These are phyloP conservation scores for Nesogale talazaci DNA, from an alignment of 2,113 vertebrate genomes.

Conservation along the genomic window DNA sequence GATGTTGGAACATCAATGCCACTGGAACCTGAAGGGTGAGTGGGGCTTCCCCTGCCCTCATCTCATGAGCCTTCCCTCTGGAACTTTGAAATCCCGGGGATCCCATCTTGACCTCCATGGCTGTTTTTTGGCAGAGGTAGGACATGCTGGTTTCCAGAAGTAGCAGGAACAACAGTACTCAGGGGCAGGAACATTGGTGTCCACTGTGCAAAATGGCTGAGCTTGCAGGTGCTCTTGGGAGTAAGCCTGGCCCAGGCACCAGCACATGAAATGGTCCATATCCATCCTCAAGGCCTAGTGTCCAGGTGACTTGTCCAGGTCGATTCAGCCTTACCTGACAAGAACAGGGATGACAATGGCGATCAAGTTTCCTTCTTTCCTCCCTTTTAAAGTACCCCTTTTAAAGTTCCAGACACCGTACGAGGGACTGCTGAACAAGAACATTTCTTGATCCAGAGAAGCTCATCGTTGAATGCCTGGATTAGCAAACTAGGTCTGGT, in stretches of 20 bases:
- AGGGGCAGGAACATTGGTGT: no score
- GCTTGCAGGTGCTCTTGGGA: background rate
- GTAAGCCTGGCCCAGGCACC: background rate
- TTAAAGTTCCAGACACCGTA: background rate
- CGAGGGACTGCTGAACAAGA: background rate
- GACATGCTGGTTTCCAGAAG: background rate
- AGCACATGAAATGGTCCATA: background rate
- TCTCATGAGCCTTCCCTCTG: background rate
- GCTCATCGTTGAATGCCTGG: background rate
- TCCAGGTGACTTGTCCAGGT: background rate
- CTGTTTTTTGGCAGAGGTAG: background rate
- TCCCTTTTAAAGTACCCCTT: background rate
- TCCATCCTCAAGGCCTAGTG: background rate
- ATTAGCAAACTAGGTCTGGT: background rate
- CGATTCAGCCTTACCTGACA: background rate
- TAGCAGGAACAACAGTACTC: background rate
- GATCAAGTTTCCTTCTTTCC: background rate
- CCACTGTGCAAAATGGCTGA: background rate
- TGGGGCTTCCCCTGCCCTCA: background rate
- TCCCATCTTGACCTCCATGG: background rate
- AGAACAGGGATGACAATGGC: background rate
- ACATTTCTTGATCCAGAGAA: background rate
- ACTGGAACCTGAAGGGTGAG: background rate
- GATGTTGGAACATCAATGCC: background rate
- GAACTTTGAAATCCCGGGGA: background rate